phyloP scores from a whole-genome alignment of 2,888 invertebrate species.

The Eristalis arbustorum region DNA sequence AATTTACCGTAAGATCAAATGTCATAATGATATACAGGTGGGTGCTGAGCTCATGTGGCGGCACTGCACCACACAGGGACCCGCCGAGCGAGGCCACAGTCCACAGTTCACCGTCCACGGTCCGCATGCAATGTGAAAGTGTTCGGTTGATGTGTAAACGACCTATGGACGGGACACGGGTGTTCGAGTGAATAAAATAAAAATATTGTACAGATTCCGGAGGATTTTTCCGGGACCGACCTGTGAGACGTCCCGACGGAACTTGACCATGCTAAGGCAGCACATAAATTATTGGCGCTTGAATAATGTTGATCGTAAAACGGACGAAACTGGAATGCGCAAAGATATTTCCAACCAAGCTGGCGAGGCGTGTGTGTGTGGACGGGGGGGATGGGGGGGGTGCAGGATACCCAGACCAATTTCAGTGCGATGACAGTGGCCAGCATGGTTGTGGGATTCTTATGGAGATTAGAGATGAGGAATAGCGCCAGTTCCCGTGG shows the following conservation, averaged over 20 bases:
- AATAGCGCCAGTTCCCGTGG: constrained; percentile 63
- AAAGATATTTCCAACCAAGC: constrained; percentile 27
- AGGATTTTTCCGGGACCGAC: constrained; percentile 39
- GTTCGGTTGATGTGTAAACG: constrained; percentile 35
- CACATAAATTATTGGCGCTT: constrained; percentile 66
- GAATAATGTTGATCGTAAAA: constrained; percentile 67
- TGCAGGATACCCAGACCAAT: not conserved
- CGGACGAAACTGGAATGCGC: constrained; percentile 62
- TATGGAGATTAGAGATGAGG: constrained; percentile 67
- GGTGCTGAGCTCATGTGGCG: constrained; percentile 1
- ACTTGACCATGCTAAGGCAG: constrained; percentile 63
- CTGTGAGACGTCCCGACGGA: not conserved
- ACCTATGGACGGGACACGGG: constrained; percentile 1
- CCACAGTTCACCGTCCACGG: no score
- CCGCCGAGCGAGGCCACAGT: constrained; percentile 7
- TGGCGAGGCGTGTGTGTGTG: not conserved
- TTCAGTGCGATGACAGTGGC: constrained; percentile 43
- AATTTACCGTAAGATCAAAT: constrained; percentile 67
- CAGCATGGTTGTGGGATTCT: constrained; percentile 29
- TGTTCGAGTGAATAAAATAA: constrained; percentile 4
- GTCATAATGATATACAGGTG: constrained; percentile 63
- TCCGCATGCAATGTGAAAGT: constrained; percentile 50
- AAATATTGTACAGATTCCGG: constrained; percentile 22
- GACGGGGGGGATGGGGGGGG: not conserved
- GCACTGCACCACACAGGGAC: not conserved